A percentile compares a stretch with the other conserved stretches of the same genome.
These are phyloP conservation scores for Parnassius mnemosyne DNA, from an alignment of 2,888 invertebrate species.

Conservation along the genomic window DNA sequence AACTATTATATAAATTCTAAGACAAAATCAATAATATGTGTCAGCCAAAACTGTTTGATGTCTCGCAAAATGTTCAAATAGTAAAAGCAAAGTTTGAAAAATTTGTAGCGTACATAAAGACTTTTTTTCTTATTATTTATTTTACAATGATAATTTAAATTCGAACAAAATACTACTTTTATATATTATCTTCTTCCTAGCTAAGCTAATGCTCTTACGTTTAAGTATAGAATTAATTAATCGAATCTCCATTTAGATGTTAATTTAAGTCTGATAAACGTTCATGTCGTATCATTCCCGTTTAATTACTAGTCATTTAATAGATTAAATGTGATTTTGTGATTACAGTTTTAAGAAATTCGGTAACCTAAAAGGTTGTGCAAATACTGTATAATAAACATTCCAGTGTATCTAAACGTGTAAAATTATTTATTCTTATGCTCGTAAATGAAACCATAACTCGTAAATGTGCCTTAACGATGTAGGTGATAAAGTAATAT, in stretches of 20 bases:
- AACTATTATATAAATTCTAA: too few relatives aligned
- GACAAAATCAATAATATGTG: too few relatives aligned
- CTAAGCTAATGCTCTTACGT: background rate
- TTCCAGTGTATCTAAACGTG: slow-evolving; percentile 22
- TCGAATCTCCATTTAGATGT: slow-evolving; percentile 19
- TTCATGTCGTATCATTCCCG: slow-evolving; percentile 12
- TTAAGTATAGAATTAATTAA: slow-evolving; percentile 10
- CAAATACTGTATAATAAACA: slow-evolving; percentile 27
- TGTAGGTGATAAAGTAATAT: background rate
- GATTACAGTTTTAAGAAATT: slow-evolving; percentile 30
- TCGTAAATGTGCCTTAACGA: background rate
- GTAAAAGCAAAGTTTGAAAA: too few relatives aligned
- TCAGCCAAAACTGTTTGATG: too few relatives aligned
- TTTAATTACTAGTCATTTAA: slow-evolving; percentile 47
- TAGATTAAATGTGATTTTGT: slow-evolving; percentile 38
- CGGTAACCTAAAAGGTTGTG: slow-evolving; percentile 40
- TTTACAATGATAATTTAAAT: too few relatives aligned
- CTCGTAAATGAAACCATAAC: background rate
- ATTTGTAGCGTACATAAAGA: too few relatives aligned
- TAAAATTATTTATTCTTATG: slow-evolving; percentile 6
- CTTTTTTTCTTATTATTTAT: too few relatives aligned
- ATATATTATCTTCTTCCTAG: too few relatives aligned
- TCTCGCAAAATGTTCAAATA: too few relatives aligned
- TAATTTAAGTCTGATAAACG: slow-evolving; percentile 1
- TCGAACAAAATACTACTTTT: too few relatives aligned